Evolutionary conservation across 2,113 vertebrate species (phyloP).

Genomic region (Bubo blakistoni): DNA sequence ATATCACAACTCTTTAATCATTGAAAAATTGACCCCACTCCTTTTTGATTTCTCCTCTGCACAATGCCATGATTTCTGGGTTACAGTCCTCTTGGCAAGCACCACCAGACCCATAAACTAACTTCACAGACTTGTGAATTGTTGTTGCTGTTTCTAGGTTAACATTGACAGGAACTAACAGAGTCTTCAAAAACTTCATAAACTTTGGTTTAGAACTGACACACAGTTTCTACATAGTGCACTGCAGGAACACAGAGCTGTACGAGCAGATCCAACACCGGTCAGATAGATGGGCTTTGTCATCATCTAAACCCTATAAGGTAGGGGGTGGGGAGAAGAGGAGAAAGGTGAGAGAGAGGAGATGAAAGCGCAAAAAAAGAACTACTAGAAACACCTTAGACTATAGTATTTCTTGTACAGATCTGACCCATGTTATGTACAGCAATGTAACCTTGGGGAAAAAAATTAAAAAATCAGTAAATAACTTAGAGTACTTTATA

Average conservation of each 20-base stretch:
- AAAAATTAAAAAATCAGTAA: background rate
- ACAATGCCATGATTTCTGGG: background rate
- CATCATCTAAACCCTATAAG: background rate
- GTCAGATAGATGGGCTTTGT: conserved; percentile 39
- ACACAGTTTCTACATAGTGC: background rate
- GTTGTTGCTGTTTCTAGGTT: conserved; percentile 28
- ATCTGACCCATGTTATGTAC: background rate
- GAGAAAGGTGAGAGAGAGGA: background rate
- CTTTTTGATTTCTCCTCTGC: background rate
- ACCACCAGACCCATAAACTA: conserved; percentile 14
- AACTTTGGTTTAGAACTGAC: conserved; percentile 46
- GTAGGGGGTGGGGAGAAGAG: background rate
- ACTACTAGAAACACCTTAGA: background rate
- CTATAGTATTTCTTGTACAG: conserved; percentile 4
- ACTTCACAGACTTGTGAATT: background rate
- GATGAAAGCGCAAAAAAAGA: background rate
- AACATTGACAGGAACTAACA: conserved; percentile 43
- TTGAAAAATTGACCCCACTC: background rate
- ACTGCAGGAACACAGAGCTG: background rate
- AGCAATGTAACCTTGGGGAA: background rate
- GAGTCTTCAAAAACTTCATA: conserved; percentile 49
- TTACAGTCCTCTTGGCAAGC: background rate
- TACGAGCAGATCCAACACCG: background rate
- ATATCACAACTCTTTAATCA: background rate
- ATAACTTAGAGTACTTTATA: conserved; percentile 22